Base-by-base conservation (phyloP, 2,888 invertebrate species). In the Rhogogaster chlorosoma region DNA sequence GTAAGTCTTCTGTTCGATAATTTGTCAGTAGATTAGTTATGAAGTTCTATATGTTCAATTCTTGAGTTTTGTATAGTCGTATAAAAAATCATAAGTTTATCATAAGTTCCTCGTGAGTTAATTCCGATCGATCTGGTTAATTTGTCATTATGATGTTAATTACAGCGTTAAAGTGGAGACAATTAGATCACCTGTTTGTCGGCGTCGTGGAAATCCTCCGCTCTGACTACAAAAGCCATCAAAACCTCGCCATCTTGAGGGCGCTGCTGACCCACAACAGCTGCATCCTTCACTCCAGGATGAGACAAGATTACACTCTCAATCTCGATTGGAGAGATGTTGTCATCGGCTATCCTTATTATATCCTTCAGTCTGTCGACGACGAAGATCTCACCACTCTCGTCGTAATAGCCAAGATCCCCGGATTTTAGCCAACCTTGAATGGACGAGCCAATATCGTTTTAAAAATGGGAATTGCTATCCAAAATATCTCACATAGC, bases 371-470 rank as follows among this genome's bases (percentile, higher is more conserved):
- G 49, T 84, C 93, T 88, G 38, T 93, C 93, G 0, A 91, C 73
- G 38, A 92, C 88, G n/a, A 89, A 93, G 1, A 93, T 12, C 61
- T 92, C 88, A 0, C 90, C 91, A 0, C 90, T 87, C 4, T 92
- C 89, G 38, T 91, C 90, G 38, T 89, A 90, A 71, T 91, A 91
- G 7, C 87, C 90, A 2, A 93, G 84, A 86, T 93, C 93, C 7
- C 93, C 93, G 0, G 92, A 88, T n/a, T 90, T 92, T 26, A 92
- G 22, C 92, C 92, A 93, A 5, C 91, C 92, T 92, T 26, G 42
- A 84, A 64, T n/a, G n/a, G 1, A 18, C 5, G 18, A 49, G 45
- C 10, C n/a, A n/a, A n/a, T n/a, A n/a, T n/a, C n/a, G n/a, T n/a
- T n/a, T n/a, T n/a, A n/a, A n/a, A n/a, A n/a, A 29, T 36, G 2